Evolutionary conservation across 2,888 invertebrate species (phyloP).

Genomic region (Caenorhabditis macrosperma): DNA sequence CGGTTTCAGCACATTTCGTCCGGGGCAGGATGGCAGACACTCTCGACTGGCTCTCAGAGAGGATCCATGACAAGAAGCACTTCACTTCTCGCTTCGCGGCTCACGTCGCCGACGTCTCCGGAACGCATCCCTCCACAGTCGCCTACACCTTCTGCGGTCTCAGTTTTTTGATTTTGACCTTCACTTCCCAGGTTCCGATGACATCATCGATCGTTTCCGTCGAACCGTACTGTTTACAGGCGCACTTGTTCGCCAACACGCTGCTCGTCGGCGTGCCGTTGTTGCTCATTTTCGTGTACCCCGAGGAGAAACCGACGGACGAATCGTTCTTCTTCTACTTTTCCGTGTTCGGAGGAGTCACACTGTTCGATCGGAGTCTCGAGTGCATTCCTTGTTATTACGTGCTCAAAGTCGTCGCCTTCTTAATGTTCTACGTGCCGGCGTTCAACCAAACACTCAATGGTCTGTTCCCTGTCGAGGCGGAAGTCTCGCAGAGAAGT

Average conservation of each 20-base stretch:
- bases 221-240: conserved; percentile 9
- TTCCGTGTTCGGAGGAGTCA: conserved; percentile 42
- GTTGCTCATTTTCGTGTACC: conserved; percentile 54
- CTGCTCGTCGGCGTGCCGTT: conserved; percentile 54
- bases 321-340: conserved; percentile 58
- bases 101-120: conserved; percentile 17
- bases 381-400: conserved; percentile 59
- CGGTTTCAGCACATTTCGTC: not conserved
- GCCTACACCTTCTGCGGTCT: conserved; percentile 2
- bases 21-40: not conserved
- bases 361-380: conserved; percentile 54
- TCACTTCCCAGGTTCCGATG: conserved; percentile 22
- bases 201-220: not conserved
- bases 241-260: conserved; percentile 52
- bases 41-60: conserved; percentile 16
- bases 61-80: conserved; percentile 44
- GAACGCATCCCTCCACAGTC: conserved; percentile 8
- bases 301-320: conserved; percentile 56
- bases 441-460: conserved; percentile 35
- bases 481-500: not conserved
- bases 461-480: not conserved
- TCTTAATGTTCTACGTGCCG: conserved; percentile 53
- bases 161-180: conserved; percentile 9
- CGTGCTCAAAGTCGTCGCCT: conserved; percentile 49
- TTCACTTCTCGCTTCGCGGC: conserved; percentile 48